Evolutionary conservation across 2,113 vertebrate genomes (phyloP).

Genomic region (Poicephalus gulielmi): DNA sequence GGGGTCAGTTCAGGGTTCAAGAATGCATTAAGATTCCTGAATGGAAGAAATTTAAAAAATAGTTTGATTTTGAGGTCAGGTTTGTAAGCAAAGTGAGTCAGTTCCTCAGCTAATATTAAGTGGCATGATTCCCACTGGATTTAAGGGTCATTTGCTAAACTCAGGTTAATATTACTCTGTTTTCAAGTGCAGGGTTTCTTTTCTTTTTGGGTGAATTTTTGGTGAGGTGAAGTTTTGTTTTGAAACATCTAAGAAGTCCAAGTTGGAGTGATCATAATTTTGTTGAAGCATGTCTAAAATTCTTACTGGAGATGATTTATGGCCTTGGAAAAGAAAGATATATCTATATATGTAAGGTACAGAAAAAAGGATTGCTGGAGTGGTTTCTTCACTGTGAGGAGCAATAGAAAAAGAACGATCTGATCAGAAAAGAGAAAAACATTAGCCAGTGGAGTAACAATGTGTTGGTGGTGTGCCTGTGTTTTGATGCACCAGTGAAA

Average conservation of each 20-base stretch:
- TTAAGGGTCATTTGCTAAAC: not conserved
- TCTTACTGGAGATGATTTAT: not conserved
- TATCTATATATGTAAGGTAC: not conserved
- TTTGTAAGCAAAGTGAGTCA: not conserved
- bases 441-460: not conserved
- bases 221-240: not conserved
- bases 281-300: not conserved
- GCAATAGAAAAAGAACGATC: not conserved
- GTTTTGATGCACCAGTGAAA: not conserved
- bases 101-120: not conserved
- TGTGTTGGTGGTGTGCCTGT: not conserved
- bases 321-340: not conserved
- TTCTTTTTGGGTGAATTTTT: not conserved
- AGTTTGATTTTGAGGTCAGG: not conserved
- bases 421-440: not conserved
- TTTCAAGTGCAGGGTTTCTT: not conserved
- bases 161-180: not conserved
- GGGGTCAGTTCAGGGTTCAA: not conserved
- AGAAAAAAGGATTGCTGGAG: not conserved
- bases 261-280: not conserved
- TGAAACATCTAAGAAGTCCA: not conserved
- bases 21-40: not conserved
- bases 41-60: not conserved
- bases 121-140: not conserved
- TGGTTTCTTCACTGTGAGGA: not conserved